Evolutionary conservation across 2,888 invertebrate species (phyloP), one percentile per base, ranked within the genome.

Genomic region (Andricus curvator): DNA sequence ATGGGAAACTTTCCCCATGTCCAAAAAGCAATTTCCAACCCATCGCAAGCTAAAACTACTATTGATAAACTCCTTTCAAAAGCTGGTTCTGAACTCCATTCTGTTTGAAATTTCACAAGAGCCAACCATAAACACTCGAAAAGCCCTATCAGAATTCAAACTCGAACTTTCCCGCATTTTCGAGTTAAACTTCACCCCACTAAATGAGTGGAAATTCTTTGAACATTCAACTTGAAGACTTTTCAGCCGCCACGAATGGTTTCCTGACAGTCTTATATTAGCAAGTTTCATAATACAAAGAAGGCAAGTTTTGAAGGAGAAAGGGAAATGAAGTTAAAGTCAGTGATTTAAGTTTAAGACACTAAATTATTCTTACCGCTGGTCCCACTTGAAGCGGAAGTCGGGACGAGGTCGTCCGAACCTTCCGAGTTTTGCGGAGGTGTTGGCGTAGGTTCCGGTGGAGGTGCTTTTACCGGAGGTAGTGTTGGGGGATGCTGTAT

Each of bases 401-500:
- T 89, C 78, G 92, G 88, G 80, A 91, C 89, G 84, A 92, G 88
- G 86, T 91, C 91, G 87, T 91, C 90, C 80, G 93, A 93, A 60
- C 92, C 91, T 85, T 92, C 92, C 51, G 92, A 92, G 85, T 92
- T 93, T 84, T 93, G 93, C 8, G 93, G 93, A 48, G 93, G 93
- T 67, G 93, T 92, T 64, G 92, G 91, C 81, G 92, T 91, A 79
- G 93, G 89, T 86, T 92, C 91, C 82, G 90, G 90, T 84, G 92
- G 92, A 76, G 92, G 93, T 65, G 89, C 92, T 85, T 91, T 92
- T 68, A 92, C 90, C 80, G 93, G 91, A 78, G 89, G 89, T 86
- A 91, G 87, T 89, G 94, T 94, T 86, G 94, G 90, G 80, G 93
- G 91, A 88, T 93, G 92, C 86, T 93, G 92, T 89, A 98, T 97